Conservation (phyloP, 2,888 invertebrate species). For the Xestia c-nigrum region DNA sequence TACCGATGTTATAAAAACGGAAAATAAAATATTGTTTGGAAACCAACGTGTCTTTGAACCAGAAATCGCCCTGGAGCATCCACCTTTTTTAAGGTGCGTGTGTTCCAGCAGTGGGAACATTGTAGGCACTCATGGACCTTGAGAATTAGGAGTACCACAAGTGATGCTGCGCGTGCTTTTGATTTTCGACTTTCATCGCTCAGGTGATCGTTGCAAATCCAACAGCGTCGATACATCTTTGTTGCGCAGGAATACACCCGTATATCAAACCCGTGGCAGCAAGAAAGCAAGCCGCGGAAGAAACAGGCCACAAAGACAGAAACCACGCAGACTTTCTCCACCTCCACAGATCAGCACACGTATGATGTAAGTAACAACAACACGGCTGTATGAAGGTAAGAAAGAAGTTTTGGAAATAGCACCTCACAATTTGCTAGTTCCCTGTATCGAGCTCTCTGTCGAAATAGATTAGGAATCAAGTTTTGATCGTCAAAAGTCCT, state of each 20-base stretch:
- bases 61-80: neutral
- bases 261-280: neutral
- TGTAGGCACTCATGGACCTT: neutral
- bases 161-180: neutral
- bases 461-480: neutral
- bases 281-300: neutral
- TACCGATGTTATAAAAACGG: neutral
- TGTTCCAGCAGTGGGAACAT: neutral
- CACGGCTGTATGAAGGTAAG: neutral
- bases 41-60: neutral
- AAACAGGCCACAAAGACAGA: too few species aligned
- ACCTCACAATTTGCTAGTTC: neutral
- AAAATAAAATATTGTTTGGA: neutral
- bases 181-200: neutral
- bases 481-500: neutral
- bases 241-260: conserved; percentile 2
- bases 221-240: neutral
- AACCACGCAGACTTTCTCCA: neutral
- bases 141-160: neutral
- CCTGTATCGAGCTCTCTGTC: neutral
- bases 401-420: neutral
- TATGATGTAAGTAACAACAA: conserved; percentile 11
- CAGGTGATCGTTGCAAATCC: neutral
- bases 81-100: neutral
- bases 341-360: neutral